phyloP scores from a whole-genome alignment of 2,888 invertebrate species.

The Drosophila yooni region DNA sequence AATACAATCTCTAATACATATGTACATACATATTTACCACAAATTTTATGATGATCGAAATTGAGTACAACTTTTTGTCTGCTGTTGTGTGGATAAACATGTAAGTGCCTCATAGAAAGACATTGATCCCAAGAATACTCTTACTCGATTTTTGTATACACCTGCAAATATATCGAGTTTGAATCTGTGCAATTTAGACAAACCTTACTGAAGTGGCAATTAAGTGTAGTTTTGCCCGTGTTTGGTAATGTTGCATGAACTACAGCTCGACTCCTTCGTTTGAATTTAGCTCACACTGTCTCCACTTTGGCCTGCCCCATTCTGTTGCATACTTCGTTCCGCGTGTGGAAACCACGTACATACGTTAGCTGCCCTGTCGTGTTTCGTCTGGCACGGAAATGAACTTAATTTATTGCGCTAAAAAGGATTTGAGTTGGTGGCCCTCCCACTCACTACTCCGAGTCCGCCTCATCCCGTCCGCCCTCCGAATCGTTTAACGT shows the following conservation, averaged over 20 bases:
- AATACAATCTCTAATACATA: neutral
- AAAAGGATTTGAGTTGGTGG: constrained; percentile 72
- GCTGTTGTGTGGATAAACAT: neutral
- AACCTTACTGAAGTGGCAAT: neutral
- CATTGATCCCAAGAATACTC: neutral
- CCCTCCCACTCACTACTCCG: constrained; percentile 6
- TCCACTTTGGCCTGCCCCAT: neutral
- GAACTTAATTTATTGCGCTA: constrained; percentile 79
- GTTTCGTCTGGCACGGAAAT: constrained; percentile 77
- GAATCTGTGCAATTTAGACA: neutral
- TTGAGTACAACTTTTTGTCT: neutral
- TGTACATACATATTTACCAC: neutral
- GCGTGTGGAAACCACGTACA: constrained; percentile 44
- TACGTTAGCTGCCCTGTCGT: constrained; percentile 71
- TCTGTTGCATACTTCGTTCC: constrained; percentile 15
- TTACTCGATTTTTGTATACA: neutral
- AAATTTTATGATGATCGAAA: neutral
- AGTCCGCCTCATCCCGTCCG: neutral
- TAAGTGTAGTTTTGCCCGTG: neutral
- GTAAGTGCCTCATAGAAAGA: neutral
- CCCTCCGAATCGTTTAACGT: constrained; percentile 27
- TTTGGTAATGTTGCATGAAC: neutral
- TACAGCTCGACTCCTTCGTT: neutral
- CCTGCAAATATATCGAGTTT: neutral
- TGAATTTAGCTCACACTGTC: neutral